These are phyloP conservation scores for Drosophila mimica DNA, from an alignment of 2,888 invertebrate species.

Conservation along the genomic window DNA sequence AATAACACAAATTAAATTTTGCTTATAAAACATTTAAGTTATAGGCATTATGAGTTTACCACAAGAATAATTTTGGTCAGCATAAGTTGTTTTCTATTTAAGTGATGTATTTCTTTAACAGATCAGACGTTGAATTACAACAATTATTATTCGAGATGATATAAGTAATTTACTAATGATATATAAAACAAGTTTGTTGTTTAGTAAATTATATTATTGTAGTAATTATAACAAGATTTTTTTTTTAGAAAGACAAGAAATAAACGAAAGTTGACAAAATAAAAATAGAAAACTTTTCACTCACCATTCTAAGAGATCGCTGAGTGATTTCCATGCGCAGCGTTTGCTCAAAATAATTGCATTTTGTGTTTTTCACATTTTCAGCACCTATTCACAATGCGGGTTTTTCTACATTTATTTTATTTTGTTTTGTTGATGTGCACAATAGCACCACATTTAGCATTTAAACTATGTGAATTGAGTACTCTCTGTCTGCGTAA, in stretches of 20 bases:
- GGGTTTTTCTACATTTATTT: slow-evolving; percentile 20
- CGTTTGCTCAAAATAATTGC: slow-evolving; percentile 23
- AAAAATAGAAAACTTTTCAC: slow-evolving; percentile 7
- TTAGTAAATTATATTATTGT: background rate
- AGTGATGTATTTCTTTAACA: background rate
- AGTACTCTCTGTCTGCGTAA: slow-evolving; percentile 18
- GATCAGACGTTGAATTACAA: background rate
- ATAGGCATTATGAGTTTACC: background rate
- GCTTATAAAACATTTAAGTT: background rate
- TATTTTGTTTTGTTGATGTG: slow-evolving; percentile 4
- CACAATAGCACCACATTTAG: slow-evolving; percentile 31
- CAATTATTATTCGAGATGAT: background rate
- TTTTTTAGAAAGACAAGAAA: background rate
- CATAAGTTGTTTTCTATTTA: background rate
- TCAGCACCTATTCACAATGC: slow-evolving; percentile 40
- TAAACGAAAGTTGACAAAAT: background rate
- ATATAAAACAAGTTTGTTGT: background rate
- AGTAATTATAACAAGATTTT: background rate
- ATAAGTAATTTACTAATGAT: background rate
- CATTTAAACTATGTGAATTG: slow-evolving; percentile 27
- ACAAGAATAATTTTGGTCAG: background rate
- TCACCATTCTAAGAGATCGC: slow-evolving; percentile 46
- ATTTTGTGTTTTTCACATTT: slow-evolving; percentile 34
- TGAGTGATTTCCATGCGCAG: slow-evolving; percentile 5
- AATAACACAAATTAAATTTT: background rate